phyloP scores from a whole-genome alignment of 2,888 invertebrate species.

The Calameuta idolon region DNA sequence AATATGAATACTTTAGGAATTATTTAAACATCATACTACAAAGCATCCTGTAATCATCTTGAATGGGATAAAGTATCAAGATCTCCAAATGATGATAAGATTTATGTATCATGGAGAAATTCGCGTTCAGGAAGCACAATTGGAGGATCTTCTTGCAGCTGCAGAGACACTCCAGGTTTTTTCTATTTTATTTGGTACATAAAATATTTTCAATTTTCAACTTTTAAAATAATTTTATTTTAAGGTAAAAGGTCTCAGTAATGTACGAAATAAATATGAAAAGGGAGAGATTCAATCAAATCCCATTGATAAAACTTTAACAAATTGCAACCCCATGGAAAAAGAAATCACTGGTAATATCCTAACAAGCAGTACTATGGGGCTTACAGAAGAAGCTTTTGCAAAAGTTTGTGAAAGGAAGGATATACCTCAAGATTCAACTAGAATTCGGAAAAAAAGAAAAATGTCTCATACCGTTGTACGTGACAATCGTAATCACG shows the following conservation, averaged over 20 bases:
- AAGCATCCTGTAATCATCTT: slow-evolving; percentile 67
- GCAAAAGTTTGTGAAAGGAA: slow-evolving; percentile 4
- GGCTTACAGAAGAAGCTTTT: not conserved
- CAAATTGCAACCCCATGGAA: not conserved
- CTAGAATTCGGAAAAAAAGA: slow-evolving; percentile 32
- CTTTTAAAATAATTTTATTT: not conserved
- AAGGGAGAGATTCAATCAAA: slow-evolving; percentile 38
- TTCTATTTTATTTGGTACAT: not conserved
- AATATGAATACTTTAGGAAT: slow-evolving; percentile 53
- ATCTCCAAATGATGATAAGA: slow-evolving; percentile 66
- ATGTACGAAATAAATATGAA: slow-evolving; percentile 58
- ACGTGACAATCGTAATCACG: slow-evolving; percentile 12
- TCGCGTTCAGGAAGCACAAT: slow-evolving; percentile 66
- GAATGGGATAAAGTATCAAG: slow-evolving; percentile 64
- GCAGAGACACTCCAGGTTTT: slow-evolving; percentile 65
- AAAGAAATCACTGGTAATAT: slow-evolving; percentile 7
- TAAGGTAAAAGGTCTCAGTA: slow-evolving; percentile 66
- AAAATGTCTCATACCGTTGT: slow-evolving; percentile 38
- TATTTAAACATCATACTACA: slow-evolving; percentile 63
- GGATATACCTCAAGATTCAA: slow-evolving; percentile 17
- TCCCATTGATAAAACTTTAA: slow-evolving; percentile 9
- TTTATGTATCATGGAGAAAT: slow-evolving; percentile 70
- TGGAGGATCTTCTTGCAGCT: slow-evolving; percentile 64
- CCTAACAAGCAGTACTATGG: not conserved
- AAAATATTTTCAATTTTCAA: not conserved